Conservation (phyloP, 2,113 vertebrate species). For the Hemiprocne comata region DNA sequence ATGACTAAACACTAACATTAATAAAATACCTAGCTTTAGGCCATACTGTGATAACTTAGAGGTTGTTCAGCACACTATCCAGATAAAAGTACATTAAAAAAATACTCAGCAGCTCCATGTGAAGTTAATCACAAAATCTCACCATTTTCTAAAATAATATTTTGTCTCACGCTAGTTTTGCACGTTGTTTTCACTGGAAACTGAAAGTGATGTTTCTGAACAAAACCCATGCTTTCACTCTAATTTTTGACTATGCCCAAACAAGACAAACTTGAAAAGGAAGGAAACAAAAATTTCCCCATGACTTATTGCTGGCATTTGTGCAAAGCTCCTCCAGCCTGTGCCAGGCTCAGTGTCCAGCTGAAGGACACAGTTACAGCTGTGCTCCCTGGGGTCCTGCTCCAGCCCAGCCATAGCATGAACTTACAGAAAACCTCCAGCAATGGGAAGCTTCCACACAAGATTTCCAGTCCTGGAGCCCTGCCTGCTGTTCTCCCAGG, state of each 20-base stretch:
- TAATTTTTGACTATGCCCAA: background rate
- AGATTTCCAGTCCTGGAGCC: background rate
- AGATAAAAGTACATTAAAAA: background rate
- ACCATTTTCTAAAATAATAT: background rate
- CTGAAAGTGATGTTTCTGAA: background rate
- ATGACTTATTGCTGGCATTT: background rate
- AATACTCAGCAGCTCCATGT: background rate
- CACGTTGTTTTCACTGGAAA: background rate
- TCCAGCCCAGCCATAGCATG: rapidly evolving
- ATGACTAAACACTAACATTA: background rate
- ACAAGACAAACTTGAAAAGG: background rate
- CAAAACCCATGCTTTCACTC: background rate
- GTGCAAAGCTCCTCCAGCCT: background rate
- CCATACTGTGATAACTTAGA: background rate
- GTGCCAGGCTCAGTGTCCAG: rapidly evolving
- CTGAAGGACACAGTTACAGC: background rate
- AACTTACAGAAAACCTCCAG: background rate
- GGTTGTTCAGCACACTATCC: background rate
- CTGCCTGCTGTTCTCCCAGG: background rate
- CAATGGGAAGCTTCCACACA: background rate
- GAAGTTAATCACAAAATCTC: background rate
- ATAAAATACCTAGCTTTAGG: background rate
- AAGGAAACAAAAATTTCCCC: background rate
- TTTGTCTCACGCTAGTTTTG: background rate
- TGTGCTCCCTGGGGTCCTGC: background rate